Conservation (phyloP, 1,140 invertebrate genomes). For the Myzus persicae region DNA sequence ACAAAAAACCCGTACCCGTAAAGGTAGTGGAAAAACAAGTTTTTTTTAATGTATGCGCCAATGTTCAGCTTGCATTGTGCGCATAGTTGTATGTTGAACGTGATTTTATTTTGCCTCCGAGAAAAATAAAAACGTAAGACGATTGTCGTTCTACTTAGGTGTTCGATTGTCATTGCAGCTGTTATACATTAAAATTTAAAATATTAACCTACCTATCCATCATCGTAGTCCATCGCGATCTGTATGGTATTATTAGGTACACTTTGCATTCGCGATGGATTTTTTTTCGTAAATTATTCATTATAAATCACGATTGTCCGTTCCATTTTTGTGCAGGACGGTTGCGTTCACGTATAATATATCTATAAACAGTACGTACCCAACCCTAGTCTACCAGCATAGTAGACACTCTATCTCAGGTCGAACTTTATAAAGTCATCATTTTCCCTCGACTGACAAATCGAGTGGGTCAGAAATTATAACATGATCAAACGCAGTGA, state of each 20-base stretch:
- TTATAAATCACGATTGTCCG: not conserved
- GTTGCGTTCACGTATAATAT: not conserved
- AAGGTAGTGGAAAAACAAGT: constrained; percentile 53
- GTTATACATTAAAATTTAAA: constrained; percentile 2
- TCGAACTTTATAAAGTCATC: not conserved
- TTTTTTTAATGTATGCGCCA: constrained; percentile 52
- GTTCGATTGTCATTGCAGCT: not conserved
- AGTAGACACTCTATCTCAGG: not conserved
- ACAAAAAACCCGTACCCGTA: constrained; percentile 46
- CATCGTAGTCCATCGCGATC: not conserved
- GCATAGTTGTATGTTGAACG: constrained; percentile 21
- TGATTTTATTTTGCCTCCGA: constrained; percentile 39
- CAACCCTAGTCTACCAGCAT: not conserved
- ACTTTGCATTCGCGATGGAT: not conserved
- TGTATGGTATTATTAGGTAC: not conserved
- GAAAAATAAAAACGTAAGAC: constrained; percentile 24
- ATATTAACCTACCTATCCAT: not conserved
- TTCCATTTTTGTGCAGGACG: not conserved
- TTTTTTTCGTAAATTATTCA: not conserved
- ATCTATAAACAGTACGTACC: not conserved
- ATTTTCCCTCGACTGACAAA: not conserved
- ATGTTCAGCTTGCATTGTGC: constrained; percentile 49
- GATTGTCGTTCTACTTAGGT: constrained; percentile 33
- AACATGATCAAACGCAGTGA: not conserved
- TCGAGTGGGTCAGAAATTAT: not conserved